These are phyloP conservation scores for Tetheella fluctuosa DNA, from an alignment of 2,888 invertebrate species.

Conservation along the genomic window DNA sequence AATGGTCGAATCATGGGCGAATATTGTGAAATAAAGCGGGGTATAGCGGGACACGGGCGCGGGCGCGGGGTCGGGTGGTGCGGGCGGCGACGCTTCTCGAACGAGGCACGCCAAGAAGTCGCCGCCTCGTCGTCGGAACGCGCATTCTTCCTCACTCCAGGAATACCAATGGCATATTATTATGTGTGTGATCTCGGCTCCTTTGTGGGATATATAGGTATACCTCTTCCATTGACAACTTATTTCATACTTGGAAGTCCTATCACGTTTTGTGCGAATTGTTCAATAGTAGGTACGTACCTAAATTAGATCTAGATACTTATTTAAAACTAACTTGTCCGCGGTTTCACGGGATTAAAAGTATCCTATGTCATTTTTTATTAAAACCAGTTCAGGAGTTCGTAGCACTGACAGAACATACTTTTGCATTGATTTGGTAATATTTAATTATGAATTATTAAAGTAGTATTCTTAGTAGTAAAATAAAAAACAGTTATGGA, in stretches of 20 bases:
- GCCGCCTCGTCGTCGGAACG: slow-evolving; percentile 64
- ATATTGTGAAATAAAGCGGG: slow-evolving; percentile 19
- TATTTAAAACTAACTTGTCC: slow-evolving; percentile 8
- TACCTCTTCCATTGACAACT: slow-evolving; percentile 61
- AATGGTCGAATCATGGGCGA: neutral
- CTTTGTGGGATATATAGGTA: slow-evolving; percentile 67
- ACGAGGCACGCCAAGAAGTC: slow-evolving; percentile 64
- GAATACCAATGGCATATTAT: slow-evolving; percentile 81
- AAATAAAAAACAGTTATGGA: no score
- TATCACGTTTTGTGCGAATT: slow-evolving; percentile 62
- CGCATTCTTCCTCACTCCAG: slow-evolving; percentile 73
- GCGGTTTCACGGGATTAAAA: neutral
- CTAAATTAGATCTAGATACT: slow-evolving; percentile 15
- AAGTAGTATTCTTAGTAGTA: no score
- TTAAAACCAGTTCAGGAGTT: no score
- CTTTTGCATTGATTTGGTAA: no score
- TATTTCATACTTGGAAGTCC: slow-evolving; percentile 58
- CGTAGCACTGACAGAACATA: no score
- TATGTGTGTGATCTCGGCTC: slow-evolving; percentile 77
- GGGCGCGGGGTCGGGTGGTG: slow-evolving; percentile 30
- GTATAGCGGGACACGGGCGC: slow-evolving; percentile 18
- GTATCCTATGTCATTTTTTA: no score
- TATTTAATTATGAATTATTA: no score
- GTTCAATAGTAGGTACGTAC: slow-evolving; percentile 34
- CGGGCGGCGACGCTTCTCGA: slow-evolving; percentile 22